phyloP scores from a whole-genome alignment of 2,797 vertebrate species.

The Silurus aristotelis region DNA sequence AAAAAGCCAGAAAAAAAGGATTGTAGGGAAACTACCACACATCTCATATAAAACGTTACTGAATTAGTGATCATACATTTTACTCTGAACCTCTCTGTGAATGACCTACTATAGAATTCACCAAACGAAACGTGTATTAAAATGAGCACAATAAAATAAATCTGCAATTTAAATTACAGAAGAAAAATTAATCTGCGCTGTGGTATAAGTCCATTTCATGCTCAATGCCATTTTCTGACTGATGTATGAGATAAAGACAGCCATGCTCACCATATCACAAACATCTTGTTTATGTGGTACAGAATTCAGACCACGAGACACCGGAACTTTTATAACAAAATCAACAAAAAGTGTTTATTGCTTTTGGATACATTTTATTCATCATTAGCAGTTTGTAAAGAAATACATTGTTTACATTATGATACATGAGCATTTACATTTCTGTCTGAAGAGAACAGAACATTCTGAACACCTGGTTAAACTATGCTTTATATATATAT shows the following conservation, averaged over 20 bases:
- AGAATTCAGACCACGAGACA: constrained; percentile 57
- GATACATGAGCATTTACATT: constrained; percentile 66
- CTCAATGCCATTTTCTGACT: background rate
- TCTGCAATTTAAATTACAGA: background rate
- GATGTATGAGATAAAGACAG: constrained; percentile 65
- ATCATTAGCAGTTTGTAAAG: constrained; percentile 77
- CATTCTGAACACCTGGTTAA: constrained; percentile 64
- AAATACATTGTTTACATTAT: constrained; percentile 73
- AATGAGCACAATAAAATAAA: background rate
- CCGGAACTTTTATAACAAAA: constrained; percentile 58
- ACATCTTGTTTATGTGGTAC: constrained; percentile 70
- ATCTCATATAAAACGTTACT: background rate
- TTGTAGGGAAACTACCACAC: no score
- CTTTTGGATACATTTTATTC: constrained; percentile 73
- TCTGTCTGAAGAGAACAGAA: constrained; percentile 56
- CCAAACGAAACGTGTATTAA: background rate
- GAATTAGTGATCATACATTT: background rate
- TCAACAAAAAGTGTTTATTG: constrained; percentile 64
- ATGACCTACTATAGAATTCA: background rate
- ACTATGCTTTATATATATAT: constrained; percentile 34
- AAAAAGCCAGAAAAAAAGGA: background rate
- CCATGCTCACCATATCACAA: constrained; percentile 63
- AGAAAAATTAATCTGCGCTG: background rate
- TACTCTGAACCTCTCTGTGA: background rate
- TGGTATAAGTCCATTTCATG: background rate